These are phyloP conservation scores for Danio choprae DNA, from an alignment of 2,797 vertebrate genomes.

Conservation along the genomic window DNA sequence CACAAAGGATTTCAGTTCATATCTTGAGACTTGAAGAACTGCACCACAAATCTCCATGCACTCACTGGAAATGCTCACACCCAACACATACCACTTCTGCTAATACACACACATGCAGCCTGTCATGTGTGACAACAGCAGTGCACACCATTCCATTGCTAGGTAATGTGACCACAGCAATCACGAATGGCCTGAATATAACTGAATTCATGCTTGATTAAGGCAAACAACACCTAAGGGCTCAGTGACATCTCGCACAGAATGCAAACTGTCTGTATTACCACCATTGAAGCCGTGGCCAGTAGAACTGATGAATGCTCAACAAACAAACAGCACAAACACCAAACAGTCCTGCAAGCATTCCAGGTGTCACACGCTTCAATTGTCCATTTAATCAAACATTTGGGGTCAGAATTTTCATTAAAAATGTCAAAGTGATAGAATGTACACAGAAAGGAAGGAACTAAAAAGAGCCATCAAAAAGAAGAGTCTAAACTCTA, in stretches of 20 bases:
- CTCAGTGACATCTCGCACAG: constrained; percentile 2
- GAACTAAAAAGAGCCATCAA: no score
- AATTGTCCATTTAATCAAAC: not conserved
- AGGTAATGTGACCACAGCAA: constrained; percentile 8
- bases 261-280: not conserved
- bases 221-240: not conserved
- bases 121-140: not conserved
- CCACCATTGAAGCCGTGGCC: not conserved
- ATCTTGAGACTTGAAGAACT: constrained; percentile 10
- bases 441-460: not conserved
- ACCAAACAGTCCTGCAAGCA: not conserved
- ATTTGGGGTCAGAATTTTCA: not conserved
- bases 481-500: no score
- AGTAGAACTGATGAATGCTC: constrained; percentile 8
- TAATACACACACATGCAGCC: not conserved
- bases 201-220: constrained; percentile 1
- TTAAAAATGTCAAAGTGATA: not conserved
- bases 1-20: constrained; percentile 35
- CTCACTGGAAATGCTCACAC: not conserved
- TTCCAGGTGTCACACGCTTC: not conserved
- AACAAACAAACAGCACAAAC: not conserved
- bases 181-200: constrained; percentile 11
- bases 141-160: not conserved
- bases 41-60: constrained; percentile 22
- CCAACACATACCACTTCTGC: constrained; percentile 23